Conservation (phyloP, 2,113 vertebrate genomes). For the Oncorhynchus mykiss region DNA sequence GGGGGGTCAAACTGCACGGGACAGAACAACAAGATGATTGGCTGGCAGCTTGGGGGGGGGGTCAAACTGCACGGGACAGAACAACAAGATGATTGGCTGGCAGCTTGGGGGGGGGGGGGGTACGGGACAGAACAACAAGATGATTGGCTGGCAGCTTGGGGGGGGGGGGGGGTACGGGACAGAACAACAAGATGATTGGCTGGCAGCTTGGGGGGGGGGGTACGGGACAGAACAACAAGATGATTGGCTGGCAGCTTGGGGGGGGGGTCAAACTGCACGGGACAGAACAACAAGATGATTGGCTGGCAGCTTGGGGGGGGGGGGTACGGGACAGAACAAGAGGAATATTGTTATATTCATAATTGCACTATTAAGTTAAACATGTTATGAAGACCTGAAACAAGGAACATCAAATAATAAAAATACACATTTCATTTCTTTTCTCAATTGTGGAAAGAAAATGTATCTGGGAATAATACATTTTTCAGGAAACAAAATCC, state of each 20-base stretch:
- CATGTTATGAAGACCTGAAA: too few species aligned
- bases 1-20: too few species aligned
- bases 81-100: background rate
- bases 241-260: constrained; percentile 54
- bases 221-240: constrained; percentile 4
- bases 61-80: constrained; percentile 47
- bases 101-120: constrained; percentile 64
- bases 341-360: too few species aligned
- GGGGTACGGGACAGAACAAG: constrained; percentile 27
- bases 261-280: constrained; percentile 58
- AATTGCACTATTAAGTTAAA: too few species aligned
- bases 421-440: too few species aligned
- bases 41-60: constrained; percentile 58
- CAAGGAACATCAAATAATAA: too few species aligned
- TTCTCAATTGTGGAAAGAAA: too few species aligned
- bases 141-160: constrained; percentile 54
- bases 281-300: background rate
- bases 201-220: constrained; percentile 61
- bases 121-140: constrained; percentile 4
- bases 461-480: too few species aligned
- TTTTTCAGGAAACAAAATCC: too few species aligned
- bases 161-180: constrained; percentile 46
- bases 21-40: background rate
- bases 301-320: constrained; percentile 57
- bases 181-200: constrained; percentile 1